Conservation (phyloP, 2,888 invertebrate genomes). For the Colostygia pectinataria region DNA sequence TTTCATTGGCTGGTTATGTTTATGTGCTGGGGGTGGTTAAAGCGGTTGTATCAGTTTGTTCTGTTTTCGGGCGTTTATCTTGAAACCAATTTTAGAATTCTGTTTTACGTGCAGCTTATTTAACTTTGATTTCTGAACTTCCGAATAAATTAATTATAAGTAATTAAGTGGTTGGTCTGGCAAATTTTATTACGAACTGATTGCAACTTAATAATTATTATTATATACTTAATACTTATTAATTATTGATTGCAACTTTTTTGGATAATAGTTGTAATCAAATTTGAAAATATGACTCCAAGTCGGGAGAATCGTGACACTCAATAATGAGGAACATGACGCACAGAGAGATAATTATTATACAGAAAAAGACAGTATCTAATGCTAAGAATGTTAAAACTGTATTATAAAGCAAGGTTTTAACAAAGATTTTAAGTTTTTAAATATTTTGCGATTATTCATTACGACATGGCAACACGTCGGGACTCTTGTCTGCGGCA, state of each 20-base stretch:
- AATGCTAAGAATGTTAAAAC: not conserved
- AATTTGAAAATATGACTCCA: no score
- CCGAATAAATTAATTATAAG: no score
- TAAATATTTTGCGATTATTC: slow-evolving; percentile 19
- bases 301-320: no score
- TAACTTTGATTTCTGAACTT: not conserved
- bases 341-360: no score
- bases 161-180: no score
- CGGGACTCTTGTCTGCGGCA: slow-evolving; percentile 30
- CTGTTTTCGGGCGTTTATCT: slow-evolving; percentile 20
- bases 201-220: no score
- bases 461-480: slow-evolving; percentile 22
- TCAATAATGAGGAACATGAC: no score
- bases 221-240: not conserved
- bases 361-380: no score
- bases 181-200: no score
- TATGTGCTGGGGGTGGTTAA: slow-evolving; percentile 25
- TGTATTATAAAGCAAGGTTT: not conserved
- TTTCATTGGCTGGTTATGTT: slow-evolving; percentile 32
- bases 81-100: slow-evolving; percentile 1
- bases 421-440: slow-evolving; percentile 3
- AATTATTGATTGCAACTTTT: not conserved
- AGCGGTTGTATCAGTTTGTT: slow-evolving; percentile 21
- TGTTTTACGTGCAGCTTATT: not conserved
- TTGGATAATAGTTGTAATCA: no score